phyloP scores from a whole-genome alignment of 2,797 vertebrate species.

The Myotis vivesi region DNA sequence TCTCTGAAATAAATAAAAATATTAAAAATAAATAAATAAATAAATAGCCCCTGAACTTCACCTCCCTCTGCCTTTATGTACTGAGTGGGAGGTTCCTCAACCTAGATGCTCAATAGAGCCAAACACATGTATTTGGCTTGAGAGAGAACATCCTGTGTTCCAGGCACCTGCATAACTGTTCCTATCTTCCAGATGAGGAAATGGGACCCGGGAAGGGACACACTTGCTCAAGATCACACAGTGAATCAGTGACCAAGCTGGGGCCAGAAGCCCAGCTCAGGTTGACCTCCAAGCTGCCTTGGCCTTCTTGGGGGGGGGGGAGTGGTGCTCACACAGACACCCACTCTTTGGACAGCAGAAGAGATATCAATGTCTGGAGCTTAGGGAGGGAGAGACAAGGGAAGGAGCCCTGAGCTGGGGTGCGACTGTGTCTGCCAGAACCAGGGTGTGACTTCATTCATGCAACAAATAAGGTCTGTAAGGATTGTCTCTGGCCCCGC shows the following conservation, averaged over 20 bases:
- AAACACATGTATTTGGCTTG: not conserved
- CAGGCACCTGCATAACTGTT: not conserved
- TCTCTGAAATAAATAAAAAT: not conserved
- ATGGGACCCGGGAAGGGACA: not conserved
- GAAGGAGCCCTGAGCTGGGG: not conserved
- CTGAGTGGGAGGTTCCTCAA: not conserved
- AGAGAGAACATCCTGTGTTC: not conserved
- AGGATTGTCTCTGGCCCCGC: not conserved
- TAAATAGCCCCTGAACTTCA: not conserved
- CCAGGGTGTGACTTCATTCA: not conserved
- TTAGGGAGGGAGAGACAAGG: not conserved
- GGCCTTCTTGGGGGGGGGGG: not conserved
- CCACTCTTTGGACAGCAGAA: not conserved
- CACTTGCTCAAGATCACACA: not conserved
- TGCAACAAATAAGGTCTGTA: not conserved
- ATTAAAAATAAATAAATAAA: not conserved
- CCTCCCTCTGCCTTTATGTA: not conserved
- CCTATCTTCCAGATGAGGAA: not conserved
- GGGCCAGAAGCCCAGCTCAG: not conserved
- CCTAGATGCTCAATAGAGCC: not conserved
- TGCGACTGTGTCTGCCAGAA: not conserved
- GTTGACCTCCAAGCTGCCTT: not conserved
- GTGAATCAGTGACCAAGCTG: not conserved
- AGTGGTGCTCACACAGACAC: not conserved
- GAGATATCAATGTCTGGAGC: not conserved